Conservation (phyloP, 2,113 vertebrate genomes). For the Ivindomyrus marchei region DNA sequence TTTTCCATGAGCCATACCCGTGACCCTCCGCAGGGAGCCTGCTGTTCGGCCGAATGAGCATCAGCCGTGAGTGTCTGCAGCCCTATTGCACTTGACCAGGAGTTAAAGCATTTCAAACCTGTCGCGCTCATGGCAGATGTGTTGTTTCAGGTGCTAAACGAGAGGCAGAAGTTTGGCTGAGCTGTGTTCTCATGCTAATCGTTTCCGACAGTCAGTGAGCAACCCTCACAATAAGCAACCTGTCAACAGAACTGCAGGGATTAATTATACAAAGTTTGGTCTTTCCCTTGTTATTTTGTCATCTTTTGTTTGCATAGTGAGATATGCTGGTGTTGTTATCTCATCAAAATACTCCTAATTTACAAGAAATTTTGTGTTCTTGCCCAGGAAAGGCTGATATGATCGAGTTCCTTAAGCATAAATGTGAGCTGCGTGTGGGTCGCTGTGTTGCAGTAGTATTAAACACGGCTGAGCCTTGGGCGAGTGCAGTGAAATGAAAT, state of each 20-base stretch:
- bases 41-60: slow-evolving; percentile 34
- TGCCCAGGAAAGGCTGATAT: slow-evolving; percentile 13
- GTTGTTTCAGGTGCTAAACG: slow-evolving; percentile 56
- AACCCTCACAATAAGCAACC: not conserved
- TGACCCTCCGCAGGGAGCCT: slow-evolving; percentile 7
- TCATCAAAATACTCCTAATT: not conserved
- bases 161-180: slow-evolving; percentile 39
- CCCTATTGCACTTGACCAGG: slow-evolving; percentile 35
- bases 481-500: slow-evolving; percentile 1
- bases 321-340: not conserved
- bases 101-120: slow-evolving; percentile 32
- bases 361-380: slow-evolving; percentile 11
- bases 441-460: slow-evolving; percentile 27
- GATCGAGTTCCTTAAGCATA: slow-evolving; percentile 26
- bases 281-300: not conserved
- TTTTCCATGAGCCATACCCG: slow-evolving; percentile 5
- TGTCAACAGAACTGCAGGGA: not conserved
- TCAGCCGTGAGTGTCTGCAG: slow-evolving; percentile 42
- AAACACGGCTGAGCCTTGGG: not conserved
- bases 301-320: slow-evolving; percentile 24
- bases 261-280: not conserved
- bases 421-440: slow-evolving; percentile 23
- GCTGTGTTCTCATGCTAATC: slow-evolving; percentile 19
- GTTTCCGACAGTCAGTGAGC: not conserved
- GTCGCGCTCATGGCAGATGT: slow-evolving; percentile 36